Evolutionary conservation across 2,888 invertebrate genomes (phyloP).

Genomic region (Lysandra bellargus): DNA sequence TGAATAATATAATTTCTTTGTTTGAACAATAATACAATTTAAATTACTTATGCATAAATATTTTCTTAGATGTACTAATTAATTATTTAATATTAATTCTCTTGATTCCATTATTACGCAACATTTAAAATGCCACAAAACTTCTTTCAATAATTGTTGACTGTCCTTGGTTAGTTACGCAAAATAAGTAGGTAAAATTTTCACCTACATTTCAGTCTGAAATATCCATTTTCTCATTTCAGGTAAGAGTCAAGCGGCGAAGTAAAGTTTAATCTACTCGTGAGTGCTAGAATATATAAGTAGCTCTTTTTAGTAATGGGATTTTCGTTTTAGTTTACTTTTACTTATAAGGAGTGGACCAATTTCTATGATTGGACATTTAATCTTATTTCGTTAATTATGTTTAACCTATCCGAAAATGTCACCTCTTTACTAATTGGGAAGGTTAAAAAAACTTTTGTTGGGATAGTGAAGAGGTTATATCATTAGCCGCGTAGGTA

Average conservation of each 20-base stretch:
- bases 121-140: neutral
- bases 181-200: neutral
- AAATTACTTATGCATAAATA: no score
- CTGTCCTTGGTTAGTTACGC: neutral
- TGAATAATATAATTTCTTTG: neutral
- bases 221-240: conserved; percentile 36
- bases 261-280: conserved; percentile 40
- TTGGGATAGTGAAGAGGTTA: neutral
- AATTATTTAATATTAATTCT: no score
- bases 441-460: neutral
- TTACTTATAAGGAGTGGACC: conserved; percentile 35
- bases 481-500: neutral
- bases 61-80: no score
- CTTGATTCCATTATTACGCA: neutral
- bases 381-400: neutral
- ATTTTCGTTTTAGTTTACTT: conserved; percentile 39
- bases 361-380: conserved; percentile 35
- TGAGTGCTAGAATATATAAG: conserved; percentile 41
- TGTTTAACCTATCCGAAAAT: neutral
- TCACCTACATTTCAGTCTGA: conserved; percentile 1
- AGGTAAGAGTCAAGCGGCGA: conserved; percentile 36
- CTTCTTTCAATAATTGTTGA: neutral
- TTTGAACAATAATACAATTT: neutral
- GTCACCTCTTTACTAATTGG: neutral
- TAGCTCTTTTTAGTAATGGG: conserved; percentile 41